Evolutionary conservation across 2,113 vertebrate species (phyloP).

Genomic region (Chlorodrepanis virens): DNA sequence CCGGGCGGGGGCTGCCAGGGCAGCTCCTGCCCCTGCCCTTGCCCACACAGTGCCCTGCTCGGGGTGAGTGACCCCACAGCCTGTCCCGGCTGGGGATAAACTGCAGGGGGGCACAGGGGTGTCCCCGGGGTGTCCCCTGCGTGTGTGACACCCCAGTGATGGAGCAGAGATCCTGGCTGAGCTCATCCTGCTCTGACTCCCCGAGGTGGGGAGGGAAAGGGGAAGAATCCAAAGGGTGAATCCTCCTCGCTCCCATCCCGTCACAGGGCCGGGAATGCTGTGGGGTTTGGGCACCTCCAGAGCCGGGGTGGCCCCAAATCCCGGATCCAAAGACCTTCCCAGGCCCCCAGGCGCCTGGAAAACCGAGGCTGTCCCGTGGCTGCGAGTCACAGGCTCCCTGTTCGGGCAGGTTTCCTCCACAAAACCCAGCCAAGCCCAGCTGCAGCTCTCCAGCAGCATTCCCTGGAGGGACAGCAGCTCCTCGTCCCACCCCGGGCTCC

Average conservation of each 20-base stretch:
- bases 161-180: neutral
- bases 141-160: fast-evolving
- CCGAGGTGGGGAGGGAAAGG: neutral
- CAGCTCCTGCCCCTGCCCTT: neutral
- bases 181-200: neutral
- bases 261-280: fast-evolving
- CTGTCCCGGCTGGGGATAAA: neutral
- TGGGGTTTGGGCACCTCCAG: neutral
- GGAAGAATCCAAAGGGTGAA: fast-evolving
- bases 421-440: neutral
- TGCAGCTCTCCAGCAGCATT: neutral
- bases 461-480: neutral
- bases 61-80: fast-evolving
- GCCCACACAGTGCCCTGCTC: neutral
- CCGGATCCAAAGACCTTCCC: neutral
- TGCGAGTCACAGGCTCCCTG: neutral
- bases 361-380: neutral
- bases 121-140: neutral
- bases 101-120: fast-evolving
- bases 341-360: neutral
- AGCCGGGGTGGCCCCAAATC: neutral
- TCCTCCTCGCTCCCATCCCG: fast-evolving
- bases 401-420: neutral
- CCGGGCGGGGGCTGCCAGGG: neutral
- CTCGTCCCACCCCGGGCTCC: neutral